Evolutionary conservation across 2,113 vertebrate species (phyloP), one percentile per base, ranked within the genome.

Genomic region (Colistium nudipinnis): DNA sequence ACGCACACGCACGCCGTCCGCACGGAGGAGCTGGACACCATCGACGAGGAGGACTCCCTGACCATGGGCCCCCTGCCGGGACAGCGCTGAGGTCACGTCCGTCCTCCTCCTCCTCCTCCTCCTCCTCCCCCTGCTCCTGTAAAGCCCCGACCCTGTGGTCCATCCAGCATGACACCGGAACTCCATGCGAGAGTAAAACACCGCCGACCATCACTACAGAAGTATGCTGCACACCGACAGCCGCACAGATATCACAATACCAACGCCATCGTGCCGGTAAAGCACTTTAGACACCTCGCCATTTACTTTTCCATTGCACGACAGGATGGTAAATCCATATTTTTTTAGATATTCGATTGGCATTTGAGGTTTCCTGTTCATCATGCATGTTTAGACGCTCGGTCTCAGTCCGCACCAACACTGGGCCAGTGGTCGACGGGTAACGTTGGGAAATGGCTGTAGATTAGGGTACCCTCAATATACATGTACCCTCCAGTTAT

Each of bases 1-100:
- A 0, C 95, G 98, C 49, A 96, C 89, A 97, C 92, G 0, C 95
- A 98, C 20, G 97, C 96, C 0, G 91, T 97, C 60, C 94, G 94
- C 74, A 94, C 88, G 0, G 94, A 93, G 7, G 94, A 90, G 83
- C 92, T 95, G 81, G 94, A 95, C 74, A 81, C 89, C 33, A 95
- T 95, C 55, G 89, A 90, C 0, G 95, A 96, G 87, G 95, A 96
- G 83, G 91, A 93, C 7, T 36, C 74, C 7, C 68, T 95, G 27
- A 81, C 87, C 67, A 91, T 93, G 81, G 91, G 88, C 48, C 84
- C 92, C 2, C 11, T 78, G 56, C 84, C 6, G 7, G 86, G 72
- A 73, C 14, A 22, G 3, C 70, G 45, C 79, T 88, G 77, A 84
- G 16, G 1, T 3, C 36, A 0, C 27, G 9, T 35, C 17, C 1